Evolutionary conservation across 2,113 vertebrate species (phyloP), one percentile per base, ranked within the genome.

Genomic region (Phylloscopus trochilus): DNA sequence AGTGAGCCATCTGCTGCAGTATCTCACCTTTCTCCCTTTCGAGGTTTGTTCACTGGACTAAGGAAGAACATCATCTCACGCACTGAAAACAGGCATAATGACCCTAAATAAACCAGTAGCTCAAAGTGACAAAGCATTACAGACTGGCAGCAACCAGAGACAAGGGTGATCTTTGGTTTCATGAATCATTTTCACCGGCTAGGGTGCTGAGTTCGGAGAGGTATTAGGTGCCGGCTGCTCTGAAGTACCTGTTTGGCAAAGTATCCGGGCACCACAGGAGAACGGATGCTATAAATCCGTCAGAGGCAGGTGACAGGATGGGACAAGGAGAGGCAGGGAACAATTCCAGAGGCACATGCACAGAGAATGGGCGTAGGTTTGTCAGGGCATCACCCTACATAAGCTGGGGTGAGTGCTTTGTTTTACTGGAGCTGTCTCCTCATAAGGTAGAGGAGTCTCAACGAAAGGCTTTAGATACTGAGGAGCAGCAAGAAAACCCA

Each of bases 291-390:
- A 43, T 35, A 44, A 56, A 75, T 43, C 64, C 43, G 11, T 47
- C 5, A 3, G 79, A 87, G 4, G 43, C 2, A 4, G 15, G 43
- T 30, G 52, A 86, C 2, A 1, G 23, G 37, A 39, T 37, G 22
- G 37, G 63, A 63, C 37, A 63, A 88, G 62, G 26, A 92, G 20
- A 73, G 44, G 14, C 11, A 67, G 33, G 58, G 18, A 73, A 59
- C n/a, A 63, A 69, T 74, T 74, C 53, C 46, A 66, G 49, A 90
- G 59, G 10, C 30, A 41, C 33, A 26, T 2, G 10, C 28, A 73
- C 0, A 1, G 33, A 53, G 4, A 76, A 33, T 2, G 12, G 18
- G 13, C 0, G 0, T 21, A 33, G 37, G 46, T 73, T 93, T 75
- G 63, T 51, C 43, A 77, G 49, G 63, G n/a, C 24, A 82, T 37